Evolutionary conservation across 2,888 invertebrate genomes (phyloP).

Genomic region (Phragmatobia fuliginosa): DNA sequence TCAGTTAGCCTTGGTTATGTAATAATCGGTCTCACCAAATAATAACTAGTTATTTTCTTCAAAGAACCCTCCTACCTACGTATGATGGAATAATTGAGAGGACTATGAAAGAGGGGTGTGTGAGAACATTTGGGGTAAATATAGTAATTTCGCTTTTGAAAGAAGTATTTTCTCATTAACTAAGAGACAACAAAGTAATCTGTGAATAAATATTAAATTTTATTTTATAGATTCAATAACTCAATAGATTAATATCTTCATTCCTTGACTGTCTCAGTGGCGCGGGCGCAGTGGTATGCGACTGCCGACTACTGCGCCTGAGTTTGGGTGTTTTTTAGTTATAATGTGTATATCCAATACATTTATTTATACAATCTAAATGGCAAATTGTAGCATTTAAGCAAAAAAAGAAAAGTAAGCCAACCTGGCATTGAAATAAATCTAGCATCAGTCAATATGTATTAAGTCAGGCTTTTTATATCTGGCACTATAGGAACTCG

Average conservation of each 20-base stretch:
- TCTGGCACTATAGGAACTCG: not conserved
- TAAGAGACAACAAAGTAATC: not conserved
- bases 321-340: too few relatives aligned
- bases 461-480: too few relatives aligned
- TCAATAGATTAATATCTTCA: not conserved
- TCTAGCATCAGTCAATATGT: not conserved
- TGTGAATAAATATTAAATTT: too few relatives aligned
- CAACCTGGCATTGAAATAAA: too few relatives aligned
- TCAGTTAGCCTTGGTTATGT: not conserved
- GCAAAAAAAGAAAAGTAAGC: too few relatives aligned
- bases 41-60: slow-evolving; percentile 18
- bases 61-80: slow-evolving; percentile 5
- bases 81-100: not conserved
- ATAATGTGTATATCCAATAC: too few relatives aligned
- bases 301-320: too few relatives aligned
- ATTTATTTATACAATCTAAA: not conserved
- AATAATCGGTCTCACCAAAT: slow-evolving; percentile 19
- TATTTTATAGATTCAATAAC: not conserved
- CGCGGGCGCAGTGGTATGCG: too few relatives aligned
- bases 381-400: not conserved
- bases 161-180: not conserved
- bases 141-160: not conserved
- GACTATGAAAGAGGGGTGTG: not conserved
- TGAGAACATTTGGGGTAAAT: not conserved
- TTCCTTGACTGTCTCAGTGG: too few relatives aligned